These are phyloP conservation scores for Caenorhabditis macrosperma DNA, from an alignment of 2,888 invertebrate species.

Conservation along the genomic window DNA sequence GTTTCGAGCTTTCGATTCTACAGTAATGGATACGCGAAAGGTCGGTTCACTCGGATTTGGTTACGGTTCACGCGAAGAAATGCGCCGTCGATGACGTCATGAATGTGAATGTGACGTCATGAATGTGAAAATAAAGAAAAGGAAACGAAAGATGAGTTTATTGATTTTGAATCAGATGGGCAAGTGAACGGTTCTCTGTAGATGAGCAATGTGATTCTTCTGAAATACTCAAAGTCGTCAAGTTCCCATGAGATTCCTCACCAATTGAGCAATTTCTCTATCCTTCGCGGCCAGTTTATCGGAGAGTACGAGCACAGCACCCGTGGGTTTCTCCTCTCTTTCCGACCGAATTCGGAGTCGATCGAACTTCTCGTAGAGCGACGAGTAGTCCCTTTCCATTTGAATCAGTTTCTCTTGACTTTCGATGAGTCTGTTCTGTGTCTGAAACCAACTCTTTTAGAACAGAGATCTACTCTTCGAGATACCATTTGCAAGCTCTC, in stretches of 20 bases:
- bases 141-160: too few relatives aligned
- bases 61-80: too few relatives aligned
- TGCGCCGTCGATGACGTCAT: too few relatives aligned
- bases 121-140: too few relatives aligned
- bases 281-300: conserved; percentile 76
- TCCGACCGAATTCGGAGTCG: conserved; percentile 24
- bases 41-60: too few relatives aligned
- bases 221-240: conserved; percentile 15
- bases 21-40: too few relatives aligned
- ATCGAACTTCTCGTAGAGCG: conserved; percentile 43
- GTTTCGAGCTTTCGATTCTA: neutral
- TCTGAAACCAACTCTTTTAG: conserved; percentile 27
- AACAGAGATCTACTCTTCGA: neutral
- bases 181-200: conserved; percentile 40
- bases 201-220: conserved; percentile 52
- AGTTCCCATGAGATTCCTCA: neutral
- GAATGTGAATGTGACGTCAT: too few relatives aligned
- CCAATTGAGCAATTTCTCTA: conserved; percentile 69
- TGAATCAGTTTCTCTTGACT: conserved; percentile 45
- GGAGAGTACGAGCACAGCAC: conserved; percentile 69
- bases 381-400: conserved; percentile 41
- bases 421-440: conserved; percentile 39
- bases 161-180: too few relatives aligned
- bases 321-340: conserved; percentile 54
- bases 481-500: conserved; percentile 41